phyloP scores from a whole-genome alignment of 2,113 vertebrate species.

The Glaucomys volans region DNA sequence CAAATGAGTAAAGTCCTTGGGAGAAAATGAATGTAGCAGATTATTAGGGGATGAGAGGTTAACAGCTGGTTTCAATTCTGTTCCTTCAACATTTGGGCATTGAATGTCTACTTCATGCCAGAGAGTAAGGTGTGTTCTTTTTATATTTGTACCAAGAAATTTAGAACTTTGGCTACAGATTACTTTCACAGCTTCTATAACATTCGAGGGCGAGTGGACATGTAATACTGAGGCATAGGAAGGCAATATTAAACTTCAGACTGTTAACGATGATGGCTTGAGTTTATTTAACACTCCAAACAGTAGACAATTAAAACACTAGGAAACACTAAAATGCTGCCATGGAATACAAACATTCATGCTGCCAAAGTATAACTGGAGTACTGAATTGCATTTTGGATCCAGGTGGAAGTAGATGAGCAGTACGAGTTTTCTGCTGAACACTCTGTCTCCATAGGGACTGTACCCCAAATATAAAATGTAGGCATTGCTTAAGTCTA shows the following conservation, averaged over 20 bases:
- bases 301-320: not conserved
- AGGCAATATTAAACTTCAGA: not conserved
- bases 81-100: not conserved
- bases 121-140: not conserved
- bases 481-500: constrained; percentile 33
- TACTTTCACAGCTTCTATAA: not conserved
- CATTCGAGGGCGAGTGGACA: not conserved
- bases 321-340: not conserved
- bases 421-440: not conserved
- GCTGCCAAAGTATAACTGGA: not conserved
- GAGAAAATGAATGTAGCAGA: not conserved
- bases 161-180: not conserved
- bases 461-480: not conserved
- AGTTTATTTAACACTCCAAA: constrained; percentile 8
- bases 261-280: not conserved
- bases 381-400: not conserved
- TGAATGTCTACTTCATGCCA: not conserved
- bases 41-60: not conserved
- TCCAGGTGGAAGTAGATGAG: not conserved
- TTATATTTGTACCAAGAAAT: not conserved
- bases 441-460: constrained; percentile 49
- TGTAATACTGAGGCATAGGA: no score
- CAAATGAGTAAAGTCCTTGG: not conserved
- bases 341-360: not conserved
- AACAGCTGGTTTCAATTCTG: not conserved